Conservation (phyloP, 2,797 vertebrate species). For the Melanotaenia maccullochi region DNA sequence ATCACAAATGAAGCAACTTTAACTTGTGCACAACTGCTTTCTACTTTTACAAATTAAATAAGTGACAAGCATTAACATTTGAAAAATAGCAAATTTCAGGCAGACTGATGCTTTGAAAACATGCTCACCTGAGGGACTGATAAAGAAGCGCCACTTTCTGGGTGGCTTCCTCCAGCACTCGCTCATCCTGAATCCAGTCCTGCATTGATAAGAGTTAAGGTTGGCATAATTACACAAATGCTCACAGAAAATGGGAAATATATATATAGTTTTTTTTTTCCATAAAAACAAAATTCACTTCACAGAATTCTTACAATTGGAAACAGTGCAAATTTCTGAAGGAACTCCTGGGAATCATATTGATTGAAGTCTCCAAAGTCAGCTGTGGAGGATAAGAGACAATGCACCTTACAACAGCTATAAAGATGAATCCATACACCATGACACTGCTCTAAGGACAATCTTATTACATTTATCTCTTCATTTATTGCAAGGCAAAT, state of each 20-base stretch:
- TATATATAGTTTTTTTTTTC: neutral
- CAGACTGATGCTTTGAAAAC: constrained; percentile 6
- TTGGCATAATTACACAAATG: neutral
- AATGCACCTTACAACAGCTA: neutral
- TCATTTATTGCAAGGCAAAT: constrained; percentile 31
- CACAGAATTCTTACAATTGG: constrained; percentile 89
- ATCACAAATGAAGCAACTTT: neutral
- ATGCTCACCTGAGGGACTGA: constrained; percentile 92
- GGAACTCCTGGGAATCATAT: constrained; percentile 97
- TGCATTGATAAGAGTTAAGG: constrained; percentile 62
- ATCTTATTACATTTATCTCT: constrained; percentile 27
- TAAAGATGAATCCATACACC: neutral
- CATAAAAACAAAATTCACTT: neutral
- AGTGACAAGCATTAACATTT: neutral
- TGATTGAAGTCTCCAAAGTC: constrained; percentile 98
- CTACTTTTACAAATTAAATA: neutral
- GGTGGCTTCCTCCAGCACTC: constrained; percentile 94
- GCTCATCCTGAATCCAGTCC: constrained; percentile 98
- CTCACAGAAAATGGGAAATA: neutral
- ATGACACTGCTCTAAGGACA: constrained; percentile 9
- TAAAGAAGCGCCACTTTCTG: constrained; percentile 96
- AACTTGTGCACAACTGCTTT: neutral
- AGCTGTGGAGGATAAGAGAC: constrained; percentile 77
- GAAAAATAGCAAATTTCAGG: neutral
- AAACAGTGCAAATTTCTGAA: constrained; percentile 95